A percentile compares a stretch with the other conserved stretches of the same genome.
Evolutionary conservation across 1,140 invertebrate genomes (phyloP).

Genomic region (Antheraea mylitta): DNA sequence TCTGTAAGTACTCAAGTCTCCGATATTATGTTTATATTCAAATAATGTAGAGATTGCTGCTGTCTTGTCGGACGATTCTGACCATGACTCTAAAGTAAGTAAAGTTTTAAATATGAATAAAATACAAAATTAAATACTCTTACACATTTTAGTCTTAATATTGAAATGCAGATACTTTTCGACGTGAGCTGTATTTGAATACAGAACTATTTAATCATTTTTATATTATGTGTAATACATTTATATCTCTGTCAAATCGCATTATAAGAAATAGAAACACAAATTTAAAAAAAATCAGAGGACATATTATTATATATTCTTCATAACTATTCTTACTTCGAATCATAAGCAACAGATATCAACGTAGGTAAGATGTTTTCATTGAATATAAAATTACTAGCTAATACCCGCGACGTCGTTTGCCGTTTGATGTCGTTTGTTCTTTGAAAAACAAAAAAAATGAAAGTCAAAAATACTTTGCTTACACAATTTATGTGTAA

Average conservation of each 20-base stretch:
- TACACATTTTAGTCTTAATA: neutral
- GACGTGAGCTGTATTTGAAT: neutral
- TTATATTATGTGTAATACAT: too few species aligned
- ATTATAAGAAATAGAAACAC: too few species aligned
- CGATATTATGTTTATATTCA: neutral
- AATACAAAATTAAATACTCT: neutral
- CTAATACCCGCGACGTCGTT: too few species aligned
- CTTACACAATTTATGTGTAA: too few species aligned
- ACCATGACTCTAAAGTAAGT: neutral
- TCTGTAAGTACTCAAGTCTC: constrained; percentile 20
- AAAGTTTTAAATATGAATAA: neutral
- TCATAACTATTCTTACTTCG: neutral
- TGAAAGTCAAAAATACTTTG: too few species aligned
- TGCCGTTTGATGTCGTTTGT: too few species aligned
- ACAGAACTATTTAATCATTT: too few species aligned
- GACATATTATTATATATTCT: neutral
- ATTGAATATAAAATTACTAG: too few species aligned
- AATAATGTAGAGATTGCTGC: constrained; percentile 20
- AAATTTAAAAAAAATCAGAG: too few species aligned
- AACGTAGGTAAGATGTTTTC: neutral
- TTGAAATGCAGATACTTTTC: neutral
- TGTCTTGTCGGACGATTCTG: constrained; percentile 1
- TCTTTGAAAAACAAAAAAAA: too few species aligned
- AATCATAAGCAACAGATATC: neutral
- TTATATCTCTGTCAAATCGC: too few species aligned